Evolutionary conservation across 92 coral and sea anemone genomes (phyloP), one percentile per base, ranked within the genome.

Genomic region (Palythoa grandiflora): DNA sequence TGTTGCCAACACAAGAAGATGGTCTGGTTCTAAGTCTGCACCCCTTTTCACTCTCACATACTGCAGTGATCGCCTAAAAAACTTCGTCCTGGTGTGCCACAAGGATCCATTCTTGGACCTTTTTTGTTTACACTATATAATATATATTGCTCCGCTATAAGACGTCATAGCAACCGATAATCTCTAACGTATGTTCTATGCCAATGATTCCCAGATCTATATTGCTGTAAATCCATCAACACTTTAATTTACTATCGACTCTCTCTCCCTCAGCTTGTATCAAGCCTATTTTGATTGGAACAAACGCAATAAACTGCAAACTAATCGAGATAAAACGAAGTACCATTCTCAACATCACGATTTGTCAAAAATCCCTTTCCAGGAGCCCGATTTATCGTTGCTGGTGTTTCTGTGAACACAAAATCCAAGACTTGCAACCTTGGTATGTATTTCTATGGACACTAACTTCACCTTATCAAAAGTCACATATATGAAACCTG

Each of bases 201-300:
- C 47, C 47, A 5, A 40, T 40, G 47, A 40, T 40, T 2, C 6
- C 47, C 3, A 40, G 47, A 2, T 40, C 6, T 40, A 2, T 40
- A 89, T 83, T 17, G 37, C 88, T 53, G 74, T 73, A 38, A 83
- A 88, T 37, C 91, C 88, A 59, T 55, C 86, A 35, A 80, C 86
- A 59, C 54, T 53, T 59, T 74, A 59, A 17, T 36, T 59, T 39
- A 52, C 86, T 80, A 80, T 80, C 48, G 86, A 80, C 28, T 28
- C 20, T 11, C 75, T 37, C 75, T 71, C 75, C 11, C 19, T 71
- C 28, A 28, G 75, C 5, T 51, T 74, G 9, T 73, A 39, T 73
- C 28, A 73, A 14, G 39, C 14, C 75, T 36, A 35, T 86, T 39
- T 57, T 86, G 35, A 75, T 59, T 76, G 79, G 90, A 79, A 79